Conservation (phyloP, 2,888 invertebrate genomes). For the Rhodophaea formosa region DNA sequence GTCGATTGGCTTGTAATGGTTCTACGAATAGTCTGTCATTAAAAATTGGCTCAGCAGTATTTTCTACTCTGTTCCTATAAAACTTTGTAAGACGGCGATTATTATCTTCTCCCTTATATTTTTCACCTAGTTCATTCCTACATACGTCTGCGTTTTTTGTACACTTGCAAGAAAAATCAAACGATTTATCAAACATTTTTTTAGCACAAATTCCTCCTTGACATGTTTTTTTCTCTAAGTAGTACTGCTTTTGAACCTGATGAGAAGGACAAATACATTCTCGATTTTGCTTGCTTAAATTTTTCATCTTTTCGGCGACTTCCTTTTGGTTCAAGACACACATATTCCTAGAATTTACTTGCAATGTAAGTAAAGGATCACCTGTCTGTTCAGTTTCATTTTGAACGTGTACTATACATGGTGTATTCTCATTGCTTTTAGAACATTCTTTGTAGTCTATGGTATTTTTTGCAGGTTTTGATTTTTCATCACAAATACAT, state of each 20-base stretch:
- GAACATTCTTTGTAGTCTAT: not conserved
- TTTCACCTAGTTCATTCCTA: not conserved
- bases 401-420: constrained; percentile 12
- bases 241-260: constrained; percentile 15
- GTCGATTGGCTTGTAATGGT: not conserved
- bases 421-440: not conserved
- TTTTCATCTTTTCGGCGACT: constrained; percentile 35
- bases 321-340: constrained; percentile 39
- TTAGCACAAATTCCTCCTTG: constrained; percentile 31
- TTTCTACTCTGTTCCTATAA: not conserved
- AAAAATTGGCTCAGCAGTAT: not conserved
- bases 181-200: constrained; percentile 21
- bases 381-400: constrained; percentile 30
- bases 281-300: constrained; percentile 25
- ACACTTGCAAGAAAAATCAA: not conserved
- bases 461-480: not conserved
- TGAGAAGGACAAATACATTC: constrained; percentile 40
- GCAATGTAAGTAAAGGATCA: constrained; percentile 40
- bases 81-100: not conserved
- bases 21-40: not conserved
- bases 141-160: not conserved
- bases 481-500: constrained; percentile 4
- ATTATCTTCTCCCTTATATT: not conserved
- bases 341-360: constrained; percentile 37
- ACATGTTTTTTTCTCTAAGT: constrained; percentile 29